Conservation (phyloP, 2,888 invertebrate species). For the Platycnemis pennipes region DNA sequence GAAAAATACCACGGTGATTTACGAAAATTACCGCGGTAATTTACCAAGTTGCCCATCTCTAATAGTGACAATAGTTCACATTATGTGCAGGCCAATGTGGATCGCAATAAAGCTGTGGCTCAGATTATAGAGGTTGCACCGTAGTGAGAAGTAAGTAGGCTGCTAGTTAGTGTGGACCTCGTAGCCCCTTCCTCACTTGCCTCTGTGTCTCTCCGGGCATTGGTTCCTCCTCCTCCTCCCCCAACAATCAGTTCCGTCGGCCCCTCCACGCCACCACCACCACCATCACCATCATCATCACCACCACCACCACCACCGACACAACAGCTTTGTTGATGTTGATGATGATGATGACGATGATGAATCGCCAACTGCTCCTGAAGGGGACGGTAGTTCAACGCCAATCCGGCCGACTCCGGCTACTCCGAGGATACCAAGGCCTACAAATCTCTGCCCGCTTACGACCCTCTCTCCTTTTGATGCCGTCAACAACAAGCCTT, state of each 20-base stretch:
- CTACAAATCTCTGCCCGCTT: slow-evolving; percentile 60
- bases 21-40: too few relatives aligned
- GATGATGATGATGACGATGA: background rate
- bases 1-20: too few relatives aligned
- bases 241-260: background rate
- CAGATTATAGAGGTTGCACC: slow-evolving; percentile 3
- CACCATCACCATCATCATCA: slow-evolving; percentile 61
- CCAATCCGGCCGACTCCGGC: slow-evolving; percentile 44
- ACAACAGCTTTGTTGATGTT: background rate
- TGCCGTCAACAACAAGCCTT: slow-evolving; percentile 71
- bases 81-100: background rate
- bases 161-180: background rate
- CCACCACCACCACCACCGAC: slow-evolving; percentile 17
- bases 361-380: slow-evolving; percentile 53
- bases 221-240: background rate
- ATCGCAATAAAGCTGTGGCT: background rate
- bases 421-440: slow-evolving; percentile 52
- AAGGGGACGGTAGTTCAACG: slow-evolving; percentile 50
- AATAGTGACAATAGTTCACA: too few relatives aligned
- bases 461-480: slow-evolving; percentile 43
- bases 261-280: slow-evolving; percentile 17
- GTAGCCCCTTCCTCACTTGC: slow-evolving; percentile 5
- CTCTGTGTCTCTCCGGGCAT: background rate
- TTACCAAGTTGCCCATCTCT: too few relatives aligned
- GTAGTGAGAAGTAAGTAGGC: background rate